Evolutionary conservation across 2,113 vertebrate species (phyloP).

Genomic region (Sinocyclocheilus anshuiensis): DNA sequence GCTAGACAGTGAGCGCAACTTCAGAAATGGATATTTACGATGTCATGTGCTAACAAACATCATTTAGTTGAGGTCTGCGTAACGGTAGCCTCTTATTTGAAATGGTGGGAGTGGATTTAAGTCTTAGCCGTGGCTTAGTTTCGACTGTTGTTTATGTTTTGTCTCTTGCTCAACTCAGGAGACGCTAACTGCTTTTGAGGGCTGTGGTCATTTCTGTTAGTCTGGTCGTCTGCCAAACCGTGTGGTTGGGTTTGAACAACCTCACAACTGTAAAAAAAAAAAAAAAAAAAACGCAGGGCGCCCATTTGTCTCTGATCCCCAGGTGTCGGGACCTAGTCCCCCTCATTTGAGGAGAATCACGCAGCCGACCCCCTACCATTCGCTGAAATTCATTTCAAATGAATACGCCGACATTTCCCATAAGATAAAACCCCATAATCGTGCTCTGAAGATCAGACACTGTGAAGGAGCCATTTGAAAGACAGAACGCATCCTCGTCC

Average conservation of each 20-base stretch:
- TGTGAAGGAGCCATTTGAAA: slow-evolving; percentile 26
- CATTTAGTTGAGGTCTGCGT: slow-evolving; percentile 17
- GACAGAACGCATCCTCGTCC: slow-evolving; percentile 4
- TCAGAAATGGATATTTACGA: slow-evolving; percentile 30
- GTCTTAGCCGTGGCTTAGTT: slow-evolving; percentile 16
- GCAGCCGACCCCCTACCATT: not conserved
- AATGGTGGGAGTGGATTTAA: slow-evolving; percentile 2
- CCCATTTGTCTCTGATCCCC: slow-evolving; percentile 35
- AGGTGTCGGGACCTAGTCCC: slow-evolving; percentile 37
- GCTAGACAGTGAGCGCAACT: slow-evolving; percentile 28
- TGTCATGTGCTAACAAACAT: slow-evolving; percentile 36
- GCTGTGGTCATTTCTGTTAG: slow-evolving; percentile 36
- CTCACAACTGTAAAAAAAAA: not conserved
- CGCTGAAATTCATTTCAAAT: not conserved
- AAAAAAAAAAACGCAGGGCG: not conserved
- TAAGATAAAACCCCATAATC: not conserved
- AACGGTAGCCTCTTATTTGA: slow-evolving; percentile 25
- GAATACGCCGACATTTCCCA: not conserved
- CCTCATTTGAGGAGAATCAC: not conserved
- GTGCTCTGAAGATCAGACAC: slow-evolving; percentile 1
- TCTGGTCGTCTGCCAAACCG: slow-evolving; percentile 33
- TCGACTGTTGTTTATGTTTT: slow-evolving; percentile 24
- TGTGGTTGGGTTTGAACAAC: not conserved
- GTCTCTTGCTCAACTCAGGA: slow-evolving; percentile 6
- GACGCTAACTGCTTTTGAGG: slow-evolving; percentile 43